Evolutionary conservation across 2,797 vertebrate species (phyloP).

Genomic region (Xenopus petersii): DNA sequence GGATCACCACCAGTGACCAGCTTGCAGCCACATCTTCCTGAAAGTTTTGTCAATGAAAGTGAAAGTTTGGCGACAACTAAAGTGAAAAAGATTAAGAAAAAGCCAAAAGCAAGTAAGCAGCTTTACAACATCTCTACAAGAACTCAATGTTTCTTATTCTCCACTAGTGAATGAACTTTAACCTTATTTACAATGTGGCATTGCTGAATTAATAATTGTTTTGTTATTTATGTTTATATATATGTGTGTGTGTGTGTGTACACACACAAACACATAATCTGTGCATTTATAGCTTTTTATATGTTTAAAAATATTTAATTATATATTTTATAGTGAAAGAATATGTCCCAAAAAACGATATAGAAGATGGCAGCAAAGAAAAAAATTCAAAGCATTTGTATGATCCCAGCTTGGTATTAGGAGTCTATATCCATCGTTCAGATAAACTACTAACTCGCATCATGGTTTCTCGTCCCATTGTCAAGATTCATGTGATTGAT

Average conservation of each 20-base stretch:
- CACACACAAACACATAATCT: too few relatives aligned
- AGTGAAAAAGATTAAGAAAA: slow-evolving; percentile 74
- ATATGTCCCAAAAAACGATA: slow-evolving; percentile 44
- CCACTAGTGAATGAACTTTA: too few relatives aligned
- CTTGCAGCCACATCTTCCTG: slow-evolving; percentile 26
- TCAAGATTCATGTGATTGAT: slow-evolving; percentile 91
- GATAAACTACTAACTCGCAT: slow-evolving; percentile 86
- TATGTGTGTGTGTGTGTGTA: too few relatives aligned
- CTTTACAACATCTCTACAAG: too few relatives aligned
- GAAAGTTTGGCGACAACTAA: slow-evolving; percentile 64
- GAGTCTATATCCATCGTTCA: slow-evolving; percentile 83
- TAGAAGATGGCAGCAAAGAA: slow-evolving; percentile 54
- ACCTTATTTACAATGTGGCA: too few relatives aligned
- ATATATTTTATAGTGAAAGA: slow-evolving; percentile 48
- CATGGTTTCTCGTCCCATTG: slow-evolving; percentile 86
- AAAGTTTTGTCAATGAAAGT: slow-evolving; percentile 40
- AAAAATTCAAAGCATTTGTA: slow-evolving; percentile 61
- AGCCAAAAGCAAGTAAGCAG: slow-evolving; percentile 69
- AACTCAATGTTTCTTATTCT: too few relatives aligned
- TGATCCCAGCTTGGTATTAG: slow-evolving; percentile 83
- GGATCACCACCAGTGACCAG: slow-evolving; percentile 35
- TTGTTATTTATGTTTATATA: too few relatives aligned
- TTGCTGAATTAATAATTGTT: too few relatives aligned
- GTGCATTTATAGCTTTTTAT: too few relatives aligned
- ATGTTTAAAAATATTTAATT: too few relatives aligned